These are phyloP conservation scores for Melinopterus prodromus DNA, from an alignment of 2,888 invertebrate genomes.

Conservation along the genomic window DNA sequence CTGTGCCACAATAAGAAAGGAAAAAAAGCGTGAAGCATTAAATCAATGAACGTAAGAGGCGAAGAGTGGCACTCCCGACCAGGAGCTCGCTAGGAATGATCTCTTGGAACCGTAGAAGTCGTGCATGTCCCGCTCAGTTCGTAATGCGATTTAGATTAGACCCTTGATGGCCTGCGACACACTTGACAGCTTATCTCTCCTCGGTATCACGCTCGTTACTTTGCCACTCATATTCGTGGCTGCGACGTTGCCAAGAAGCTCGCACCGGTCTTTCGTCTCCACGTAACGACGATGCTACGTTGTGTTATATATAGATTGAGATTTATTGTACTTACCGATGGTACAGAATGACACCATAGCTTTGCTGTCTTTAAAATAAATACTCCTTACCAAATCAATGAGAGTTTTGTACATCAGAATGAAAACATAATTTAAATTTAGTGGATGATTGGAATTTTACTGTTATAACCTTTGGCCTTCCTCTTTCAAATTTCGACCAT, in stretches of 20 bases:
- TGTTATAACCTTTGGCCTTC: too few relatives aligned
- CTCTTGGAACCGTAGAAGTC: not conserved
- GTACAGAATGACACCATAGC: not conserved
- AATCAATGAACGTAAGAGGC: too few relatives aligned
- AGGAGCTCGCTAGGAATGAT: not conserved
- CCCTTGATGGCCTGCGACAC: constrained; percentile 56
- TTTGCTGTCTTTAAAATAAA: too few relatives aligned
- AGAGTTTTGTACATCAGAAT: too few relatives aligned
- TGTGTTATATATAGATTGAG: not conserved
- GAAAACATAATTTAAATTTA: too few relatives aligned
- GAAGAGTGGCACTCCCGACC: too few relatives aligned
- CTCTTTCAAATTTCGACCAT: too few relatives aligned
- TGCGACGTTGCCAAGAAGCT: constrained; percentile 16
- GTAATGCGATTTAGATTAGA: constrained; percentile 59
- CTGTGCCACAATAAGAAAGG: too few relatives aligned
- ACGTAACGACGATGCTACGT: not conserved
- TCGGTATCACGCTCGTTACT: constrained; percentile 51
- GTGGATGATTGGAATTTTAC: too few relatives aligned
- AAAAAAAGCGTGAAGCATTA: too few relatives aligned
- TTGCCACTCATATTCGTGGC: constrained; percentile 39
- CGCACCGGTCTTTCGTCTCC: not conserved
- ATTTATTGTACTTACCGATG: not conserved
- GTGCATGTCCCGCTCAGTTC: constrained; percentile 35
- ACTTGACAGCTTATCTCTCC: constrained; percentile 55
- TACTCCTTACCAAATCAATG: too few relatives aligned